A percentile compares a stretch with the other conserved stretches of the same genome.
Evolutionary conservation across 2,888 invertebrate species (phyloP).

Genomic region (Drosophila monieri): DNA sequence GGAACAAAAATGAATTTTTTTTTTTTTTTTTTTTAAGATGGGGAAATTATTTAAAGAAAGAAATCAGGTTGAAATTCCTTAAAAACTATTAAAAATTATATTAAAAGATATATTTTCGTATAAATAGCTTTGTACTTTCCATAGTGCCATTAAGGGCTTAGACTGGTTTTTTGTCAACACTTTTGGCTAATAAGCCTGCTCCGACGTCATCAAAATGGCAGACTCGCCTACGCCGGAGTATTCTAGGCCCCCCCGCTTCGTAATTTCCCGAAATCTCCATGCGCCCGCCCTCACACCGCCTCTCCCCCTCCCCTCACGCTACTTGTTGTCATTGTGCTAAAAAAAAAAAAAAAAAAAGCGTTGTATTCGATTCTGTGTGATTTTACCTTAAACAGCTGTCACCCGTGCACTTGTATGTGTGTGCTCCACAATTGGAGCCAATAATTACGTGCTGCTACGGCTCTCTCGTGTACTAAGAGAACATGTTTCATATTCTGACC

Average conservation of each 20-base stretch:
- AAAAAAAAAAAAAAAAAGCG: constrained; percentile 24
- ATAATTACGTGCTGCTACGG: constrained; percentile 30
- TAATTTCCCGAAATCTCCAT: constrained; percentile 7
- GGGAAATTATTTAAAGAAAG: no score
- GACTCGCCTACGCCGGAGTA: constrained; percentile 26
- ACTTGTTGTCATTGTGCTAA: constrained; percentile 48
- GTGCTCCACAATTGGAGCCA: constrained; percentile 50
- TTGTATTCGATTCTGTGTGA: constrained; percentile 40
- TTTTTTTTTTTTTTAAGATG: not conserved
- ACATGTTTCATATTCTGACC: constrained; percentile 8
- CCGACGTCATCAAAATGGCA: constrained; percentile 14
- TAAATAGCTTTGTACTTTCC: not conserved
- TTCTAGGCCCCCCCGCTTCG: not conserved
- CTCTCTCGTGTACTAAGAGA: constrained; percentile 11
- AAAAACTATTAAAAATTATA: no score
- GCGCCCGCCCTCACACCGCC: not conserved
- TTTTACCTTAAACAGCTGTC: constrained; percentile 74
- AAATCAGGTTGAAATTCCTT: no score
- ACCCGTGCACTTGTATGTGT: constrained; percentile 43
- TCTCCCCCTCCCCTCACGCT: constrained; percentile 2
- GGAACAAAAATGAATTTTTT: constrained; percentile 1
- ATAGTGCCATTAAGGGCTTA: not conserved
- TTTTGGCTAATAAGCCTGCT: not conserved
- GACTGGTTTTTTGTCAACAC: not conserved
- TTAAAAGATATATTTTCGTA: not conserved